Evolutionary conservation across 2,113 vertebrate genomes (phyloP), one percentile per base, ranked within the genome.

Genomic region (Gasterosteus aculeatus): DNA sequence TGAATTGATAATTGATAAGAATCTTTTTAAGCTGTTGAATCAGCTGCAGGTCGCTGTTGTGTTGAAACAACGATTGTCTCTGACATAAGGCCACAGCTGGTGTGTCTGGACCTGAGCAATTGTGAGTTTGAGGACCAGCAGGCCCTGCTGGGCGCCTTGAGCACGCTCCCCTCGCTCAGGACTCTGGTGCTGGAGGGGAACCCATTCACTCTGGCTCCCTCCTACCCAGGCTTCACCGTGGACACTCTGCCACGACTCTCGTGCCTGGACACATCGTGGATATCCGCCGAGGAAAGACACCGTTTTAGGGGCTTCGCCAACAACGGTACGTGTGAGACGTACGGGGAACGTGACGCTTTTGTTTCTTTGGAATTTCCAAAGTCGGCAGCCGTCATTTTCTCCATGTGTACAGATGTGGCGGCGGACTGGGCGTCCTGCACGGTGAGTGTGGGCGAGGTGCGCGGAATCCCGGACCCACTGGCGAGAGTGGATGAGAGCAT

Each of bases 91-190:
- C 96, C 96, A 53, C 90, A 89, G 68, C 94, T 99, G 0, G 73
- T 96, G 72, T 96, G 95, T 66, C 93, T 99, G 80, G 96, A 97
- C 89, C 89, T 99, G 90, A 90, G 96, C 77, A 94, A 94, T 86
- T 97, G 96, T 70, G 93, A 73, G 60, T 94, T 98, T 78, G 88
- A 85, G 0, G 88, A 94, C 60, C 93, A 96, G 82, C 77, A n/a
- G 57, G 49, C 33, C 62, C 81, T 97, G 72, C 35, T 96, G 1
- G 61, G 72, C 0, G 78, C 88, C 0, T 87, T 98, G 7, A 42
- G 78, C 58, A 89, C 87, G 0, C 89, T 98, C 64, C 75, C 68
- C 5, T 79, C 53, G 31, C 95, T 98, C 38, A 87, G 87, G 11
- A 51, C 93, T 1, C 93, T 98, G 33, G 31, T 94, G 41, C 94